These are phyloP conservation scores for Lasioglossum vierecki DNA, from an alignment of 2,888 invertebrate genomes.

Conservation along the genomic window DNA sequence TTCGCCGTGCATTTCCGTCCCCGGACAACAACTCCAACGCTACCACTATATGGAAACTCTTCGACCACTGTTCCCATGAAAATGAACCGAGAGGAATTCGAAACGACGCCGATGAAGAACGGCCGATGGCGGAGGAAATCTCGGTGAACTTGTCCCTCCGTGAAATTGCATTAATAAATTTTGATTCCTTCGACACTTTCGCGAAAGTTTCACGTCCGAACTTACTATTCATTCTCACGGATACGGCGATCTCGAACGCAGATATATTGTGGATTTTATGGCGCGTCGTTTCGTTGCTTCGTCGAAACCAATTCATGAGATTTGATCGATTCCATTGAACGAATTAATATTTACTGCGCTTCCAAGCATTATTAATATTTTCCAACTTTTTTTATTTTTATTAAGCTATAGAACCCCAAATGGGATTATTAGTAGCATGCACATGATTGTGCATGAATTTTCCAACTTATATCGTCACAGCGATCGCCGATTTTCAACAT, in stretches of 20 bases:
- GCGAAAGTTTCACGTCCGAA: neutral
- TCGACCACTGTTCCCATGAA: neutral
- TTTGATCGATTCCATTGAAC: neutral
- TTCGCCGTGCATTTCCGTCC: constrained; percentile 18
- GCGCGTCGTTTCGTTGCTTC: neutral
- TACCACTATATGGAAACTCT: neutral
- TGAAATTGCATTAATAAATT: constrained; percentile 52
- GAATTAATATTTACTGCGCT: neutral
- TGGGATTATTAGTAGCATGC: too few relatives aligned
- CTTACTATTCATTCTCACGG: neutral
- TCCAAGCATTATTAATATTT: neutral
- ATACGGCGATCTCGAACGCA: neutral
- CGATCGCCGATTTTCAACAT: neutral
- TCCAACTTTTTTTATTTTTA: too few relatives aligned
- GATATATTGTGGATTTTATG: neutral
- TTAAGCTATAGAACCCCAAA: too few relatives aligned
- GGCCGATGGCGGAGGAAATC: neutral
- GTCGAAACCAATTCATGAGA: neutral
- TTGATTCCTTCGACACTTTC: constrained; percentile 11
- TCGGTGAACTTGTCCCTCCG: neutral
- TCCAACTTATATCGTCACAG: neutral
- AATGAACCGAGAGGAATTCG: constrained; percentile 28
- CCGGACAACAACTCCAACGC: constrained; percentile 21
- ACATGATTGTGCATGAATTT: too few relatives aligned
- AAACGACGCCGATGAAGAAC: constrained; percentile 7